Evolutionary conservation across 2,888 invertebrate genomes (phyloP), one percentile per base, ranked within the genome.

Genomic region (Coremacera marginata): DNA sequence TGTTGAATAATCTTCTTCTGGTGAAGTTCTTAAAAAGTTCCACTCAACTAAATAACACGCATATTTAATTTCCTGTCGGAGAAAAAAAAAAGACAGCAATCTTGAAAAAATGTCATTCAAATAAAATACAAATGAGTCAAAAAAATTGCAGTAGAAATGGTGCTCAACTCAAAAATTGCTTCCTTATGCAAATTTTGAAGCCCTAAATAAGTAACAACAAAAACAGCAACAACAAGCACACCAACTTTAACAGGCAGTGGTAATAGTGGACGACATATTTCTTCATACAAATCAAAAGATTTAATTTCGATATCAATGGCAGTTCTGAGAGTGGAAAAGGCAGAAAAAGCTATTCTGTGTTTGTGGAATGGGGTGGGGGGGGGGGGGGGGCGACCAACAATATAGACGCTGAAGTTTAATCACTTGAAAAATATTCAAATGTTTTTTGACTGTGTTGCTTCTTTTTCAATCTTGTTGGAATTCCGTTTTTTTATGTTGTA

Each of bases 391-490:
- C 11, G n/a, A 49, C 57, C 11, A 27, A 49, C 57, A 44, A 25
- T 60, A 19, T n/a, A 62, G 65, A 51, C 16, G 51, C 37, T 63
- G 65, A 74, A 74, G 74, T 65, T 74, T 74, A 65, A 74, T 74
- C 74, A 74, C 74, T 74, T 74, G 74, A 74, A 74, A 74, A 63
- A 74, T 65, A 74, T 74, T 74, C 74, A 74, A 74, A 74, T 74
- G 62, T 73, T 73, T 70, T 60, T 60, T 14, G 27, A 27, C 60
- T 27, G 14, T 11, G 44, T 44, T 11, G 44, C 4, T 11, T 44
- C 8, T 44, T 22, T 16, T n/a, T 52, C 70, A 14, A 25, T 70
- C 25, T 49, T 70, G 31, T 57, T 68, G 68, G 63, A 25, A 19
- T 68, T 19, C 22, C 44, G 19, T 65, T 74, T 65, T 63, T 73